Evolutionary conservation across 2,888 invertebrate genomes (phyloP), one percentile per base, ranked within the genome.

Genomic region (Chrysina gloriosa): DNA sequence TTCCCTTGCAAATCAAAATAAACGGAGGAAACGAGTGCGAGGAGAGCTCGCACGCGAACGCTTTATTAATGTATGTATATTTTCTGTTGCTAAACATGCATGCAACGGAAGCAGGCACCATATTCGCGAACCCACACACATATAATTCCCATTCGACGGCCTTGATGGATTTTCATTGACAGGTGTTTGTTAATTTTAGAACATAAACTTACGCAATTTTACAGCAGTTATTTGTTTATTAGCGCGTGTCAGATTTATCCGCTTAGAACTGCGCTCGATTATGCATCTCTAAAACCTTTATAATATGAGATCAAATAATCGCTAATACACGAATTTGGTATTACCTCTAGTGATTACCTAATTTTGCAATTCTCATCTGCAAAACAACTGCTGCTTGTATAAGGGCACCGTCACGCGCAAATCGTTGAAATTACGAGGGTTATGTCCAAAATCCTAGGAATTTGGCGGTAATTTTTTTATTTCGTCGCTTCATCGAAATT

Each of bases 51-150:
- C 21, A 45, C 19, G 9, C 19, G 21, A 45, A 45, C 45, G 9
- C 9, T 9, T 45, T 21, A 45, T 21, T 45, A 45, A 45, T 21
- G 21, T 21, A 2, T 45, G 19, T 45, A 45, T 7, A 45, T 16
- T 9, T 21, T 45, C 21, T 45, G 9, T 2, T 7, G 5, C 6
- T 2, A 45, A 21, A 9, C 19, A 21, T 19, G 5, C 45, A 31
- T 34, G 52, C 52, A 52, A 9, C 52, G 52, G 52, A 52, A 52
- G 52, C n/a, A n/a, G n/a, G 9, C 52, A 31, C 52, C 31, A 52
- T 31, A 52, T n/a, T 16, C 19, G 6, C 9, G 3, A 3, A 1
- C 7, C 7, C 19, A 19, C 52, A 31, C 21, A 45, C 45, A 16
- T 45, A 45, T 5, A 31, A 31, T 52, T 52, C 19, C 21, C 19